Evolutionary conservation across 1,140 invertebrate species (phyloP).

Genomic region (Pemphigus obesinymphae): DNA sequence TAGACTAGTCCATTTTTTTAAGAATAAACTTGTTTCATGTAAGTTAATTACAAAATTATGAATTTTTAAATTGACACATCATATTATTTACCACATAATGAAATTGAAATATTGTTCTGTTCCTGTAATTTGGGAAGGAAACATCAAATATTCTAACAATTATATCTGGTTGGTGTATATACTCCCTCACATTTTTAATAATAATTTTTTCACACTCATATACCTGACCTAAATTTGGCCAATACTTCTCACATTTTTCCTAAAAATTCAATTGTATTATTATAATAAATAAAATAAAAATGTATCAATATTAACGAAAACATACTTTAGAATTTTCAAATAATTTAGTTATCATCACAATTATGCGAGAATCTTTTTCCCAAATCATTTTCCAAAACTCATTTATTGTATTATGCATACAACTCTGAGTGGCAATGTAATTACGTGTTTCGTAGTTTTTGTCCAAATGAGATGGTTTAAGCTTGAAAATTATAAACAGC

Average conservation of each 20-base stretch:
- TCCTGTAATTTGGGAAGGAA: neutral
- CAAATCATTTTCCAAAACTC: slow-evolving; percentile 99
- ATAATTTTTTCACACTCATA: slow-evolving; percentile 72
- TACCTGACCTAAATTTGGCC: slow-evolving; percentile 80
- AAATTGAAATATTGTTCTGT: slow-evolving; percentile 62
- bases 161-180: slow-evolving; percentile 23
- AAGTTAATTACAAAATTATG: too few relatives aligned
- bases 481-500: neutral
- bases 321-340: slow-evolving; percentile 89
- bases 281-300: too few relatives aligned
- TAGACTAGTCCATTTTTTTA: too few relatives aligned
- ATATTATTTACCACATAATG: slow-evolving; percentile 79
- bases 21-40: too few relatives aligned
- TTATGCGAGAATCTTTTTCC: slow-evolving; percentile 94
- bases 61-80: too few relatives aligned
- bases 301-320: neutral
- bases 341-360: slow-evolving; percentile 99
- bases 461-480: slow-evolving; percentile 44
- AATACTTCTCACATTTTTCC: slow-evolving; percentile 93
- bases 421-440: slow-evolving; percentile 95
- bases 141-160: slow-evolving; percentile 32
- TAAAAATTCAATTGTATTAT: slow-evolving; percentile 50
- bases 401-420: slow-evolving; percentile 80
- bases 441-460: slow-evolving; percentile 54
- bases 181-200: slow-evolving; percentile 52